Evolutionary conservation across 1,140 invertebrate genomes (phyloP).

Genomic region (Stegodyphus mimosarum): DNA sequence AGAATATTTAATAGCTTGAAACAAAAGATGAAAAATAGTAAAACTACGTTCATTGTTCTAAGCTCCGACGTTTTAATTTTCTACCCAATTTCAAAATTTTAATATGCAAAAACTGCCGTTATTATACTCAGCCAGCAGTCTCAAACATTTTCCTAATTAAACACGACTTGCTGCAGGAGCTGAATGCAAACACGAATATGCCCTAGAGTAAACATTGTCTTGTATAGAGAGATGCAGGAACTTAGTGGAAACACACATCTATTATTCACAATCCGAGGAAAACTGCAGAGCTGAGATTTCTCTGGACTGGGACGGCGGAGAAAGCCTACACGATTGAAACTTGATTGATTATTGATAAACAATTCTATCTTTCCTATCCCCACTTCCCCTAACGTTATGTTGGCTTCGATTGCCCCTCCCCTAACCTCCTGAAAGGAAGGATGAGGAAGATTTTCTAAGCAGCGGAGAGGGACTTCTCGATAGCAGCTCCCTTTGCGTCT

Average conservation of each 20-base stretch:
- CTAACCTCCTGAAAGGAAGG: not conserved
- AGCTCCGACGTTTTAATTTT: too few relatives aligned
- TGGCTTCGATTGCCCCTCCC: conserved; percentile 1
- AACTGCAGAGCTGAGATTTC: conserved; percentile 22
- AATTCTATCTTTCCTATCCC: conserved; percentile 18
- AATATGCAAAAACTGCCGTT: not conserved
- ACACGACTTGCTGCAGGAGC: not conserved
- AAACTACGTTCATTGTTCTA: too few relatives aligned
- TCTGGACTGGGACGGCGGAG: not conserved
- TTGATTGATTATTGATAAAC: conserved; percentile 60
- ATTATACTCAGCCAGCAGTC: conserved; percentile 34
- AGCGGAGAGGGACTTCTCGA: conserved; percentile 10
- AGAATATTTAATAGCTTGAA: too few relatives aligned
- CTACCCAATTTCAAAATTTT: too few relatives aligned
- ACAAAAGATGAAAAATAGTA: too few relatives aligned
- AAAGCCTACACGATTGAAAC: conserved; percentile 38
- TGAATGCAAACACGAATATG: conserved; percentile 28
- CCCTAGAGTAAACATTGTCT: conserved; percentile 35
- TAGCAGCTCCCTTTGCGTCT: conserved; percentile 36
- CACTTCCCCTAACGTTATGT: not conserved
- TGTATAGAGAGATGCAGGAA: conserved; percentile 50
- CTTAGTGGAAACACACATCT: conserved; percentile 37
- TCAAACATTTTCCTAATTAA: conserved; percentile 53
- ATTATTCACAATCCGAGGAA: conserved; percentile 51
- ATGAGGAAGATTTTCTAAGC: conserved; percentile 35